Conservation (phyloP, 2,113 vertebrate genomes). For the Natator depressus region DNA sequence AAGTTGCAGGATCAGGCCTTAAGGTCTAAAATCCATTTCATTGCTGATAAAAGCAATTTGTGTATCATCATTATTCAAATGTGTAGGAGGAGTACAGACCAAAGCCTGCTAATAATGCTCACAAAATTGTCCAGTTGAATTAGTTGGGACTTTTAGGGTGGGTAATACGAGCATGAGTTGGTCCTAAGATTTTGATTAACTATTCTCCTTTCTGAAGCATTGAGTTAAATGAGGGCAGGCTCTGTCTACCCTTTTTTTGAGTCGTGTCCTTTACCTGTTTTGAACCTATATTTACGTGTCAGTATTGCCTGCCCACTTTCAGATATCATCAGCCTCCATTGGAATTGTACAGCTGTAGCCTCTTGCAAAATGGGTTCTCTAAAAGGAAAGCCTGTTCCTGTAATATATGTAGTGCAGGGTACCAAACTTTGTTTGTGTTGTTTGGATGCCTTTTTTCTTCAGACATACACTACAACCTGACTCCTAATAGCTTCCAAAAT, state of each 20-base stretch:
- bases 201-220: background rate
- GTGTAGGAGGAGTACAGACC: background rate
- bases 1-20: background rate
- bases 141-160: background rate
- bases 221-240: background rate
- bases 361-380: background rate
- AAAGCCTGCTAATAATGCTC: background rate
- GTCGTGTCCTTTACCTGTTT: background rate
- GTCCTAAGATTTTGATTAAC: constrained; percentile 20
- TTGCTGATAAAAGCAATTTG: background rate
- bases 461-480: background rate
- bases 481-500: constrained; percentile 3
- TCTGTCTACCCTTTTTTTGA: background rate
- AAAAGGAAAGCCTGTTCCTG: background rate
- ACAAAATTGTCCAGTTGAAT: background rate
- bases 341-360: background rate
- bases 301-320: background rate
- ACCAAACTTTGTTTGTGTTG: constrained; percentile 1
- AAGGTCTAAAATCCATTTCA: constrained; percentile 3
- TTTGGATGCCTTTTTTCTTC: background rate
- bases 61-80: background rate
- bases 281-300: background rate
- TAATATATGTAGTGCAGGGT: background rate
- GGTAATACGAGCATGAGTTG: background rate
- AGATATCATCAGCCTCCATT: background rate